Conservation (phyloP, 2,888 invertebrate genomes). For the Tineola bisselliella region DNA sequence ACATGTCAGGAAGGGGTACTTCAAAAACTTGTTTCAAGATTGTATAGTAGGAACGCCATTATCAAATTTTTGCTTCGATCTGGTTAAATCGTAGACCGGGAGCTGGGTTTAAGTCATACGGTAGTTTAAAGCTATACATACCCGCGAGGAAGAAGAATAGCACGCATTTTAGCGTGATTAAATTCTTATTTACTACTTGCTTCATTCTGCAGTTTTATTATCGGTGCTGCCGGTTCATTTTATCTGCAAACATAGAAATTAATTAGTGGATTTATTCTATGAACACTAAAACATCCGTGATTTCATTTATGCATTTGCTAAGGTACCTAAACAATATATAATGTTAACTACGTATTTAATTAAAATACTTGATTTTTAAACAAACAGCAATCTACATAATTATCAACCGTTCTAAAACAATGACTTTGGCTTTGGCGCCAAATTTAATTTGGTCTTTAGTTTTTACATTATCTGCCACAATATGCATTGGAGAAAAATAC, state of each 20-base stretch:
- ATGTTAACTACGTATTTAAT: neutral
- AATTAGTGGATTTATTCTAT: too few species aligned
- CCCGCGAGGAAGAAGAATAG: slow-evolving; percentile 85
- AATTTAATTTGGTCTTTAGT: neutral
- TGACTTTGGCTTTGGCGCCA: neutral
- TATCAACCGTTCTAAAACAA: slow-evolving; percentile 14
- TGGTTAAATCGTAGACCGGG: too few species aligned
- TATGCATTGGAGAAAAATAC: neutral
- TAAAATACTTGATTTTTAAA: slow-evolving; percentile 7
- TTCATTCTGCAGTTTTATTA: slow-evolving; percentile 34
- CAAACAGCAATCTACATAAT: slow-evolving; percentile 12
- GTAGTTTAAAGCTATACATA: slow-evolving; percentile 35
- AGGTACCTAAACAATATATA: too few species aligned
- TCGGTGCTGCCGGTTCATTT: neutral
- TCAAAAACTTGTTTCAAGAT: too few species aligned
- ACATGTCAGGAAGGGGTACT: too few species aligned
- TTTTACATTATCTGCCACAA: neutral
- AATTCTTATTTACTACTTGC: slow-evolving; percentile 71
- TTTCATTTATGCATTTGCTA: neutral
- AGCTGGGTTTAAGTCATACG: too few species aligned
- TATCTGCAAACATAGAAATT: slow-evolving; percentile 14
- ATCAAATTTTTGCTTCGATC: too few species aligned
- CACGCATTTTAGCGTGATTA: slow-evolving; percentile 81
- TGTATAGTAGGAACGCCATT: too few species aligned
- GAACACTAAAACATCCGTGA: neutral